A percentile compares a stretch with the other conserved stretches of the same genome.
phyloP scores from a whole-genome alignment of 2,113 vertebrate genomes.

The Protobothrops flavoviridis region DNA sequence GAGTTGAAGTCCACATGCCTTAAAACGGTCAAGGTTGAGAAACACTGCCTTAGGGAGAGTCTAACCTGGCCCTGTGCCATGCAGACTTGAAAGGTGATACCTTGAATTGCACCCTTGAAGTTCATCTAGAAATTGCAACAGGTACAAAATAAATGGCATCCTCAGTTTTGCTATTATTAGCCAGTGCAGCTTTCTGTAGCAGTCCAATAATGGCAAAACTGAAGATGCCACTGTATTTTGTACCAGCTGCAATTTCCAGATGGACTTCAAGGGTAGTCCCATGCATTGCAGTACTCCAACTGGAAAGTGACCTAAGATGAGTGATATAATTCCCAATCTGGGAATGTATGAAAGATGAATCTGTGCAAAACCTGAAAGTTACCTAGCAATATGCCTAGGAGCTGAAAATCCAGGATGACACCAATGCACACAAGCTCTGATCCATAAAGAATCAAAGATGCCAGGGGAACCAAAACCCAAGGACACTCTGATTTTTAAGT shows the following conservation, averaged over 20 bases:
- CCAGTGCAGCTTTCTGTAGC: not conserved
- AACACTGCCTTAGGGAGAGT: not conserved
- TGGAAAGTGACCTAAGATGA: not conserved
- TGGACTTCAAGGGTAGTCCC: not conserved
- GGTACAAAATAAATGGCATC: not conserved
- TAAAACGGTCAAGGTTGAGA: no score
- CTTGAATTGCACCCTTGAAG: not conserved
- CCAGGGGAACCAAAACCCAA: not conserved
- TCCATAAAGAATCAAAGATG: not conserved
- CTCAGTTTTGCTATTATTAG: not conserved
- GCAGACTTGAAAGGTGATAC: not conserved
- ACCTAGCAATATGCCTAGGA: not conserved
- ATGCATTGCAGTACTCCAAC: not conserved
- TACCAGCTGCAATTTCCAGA: not conserved
- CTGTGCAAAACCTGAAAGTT: not conserved
- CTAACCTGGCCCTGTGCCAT: not conserved
- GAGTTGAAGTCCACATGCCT: no score
- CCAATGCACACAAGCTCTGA: not conserved
- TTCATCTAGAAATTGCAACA: not conserved
- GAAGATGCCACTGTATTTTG: not conserved
- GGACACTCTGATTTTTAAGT: not conserved
- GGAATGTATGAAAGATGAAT: not conserved
- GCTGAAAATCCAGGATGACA: not conserved
- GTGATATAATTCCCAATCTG: not conserved
- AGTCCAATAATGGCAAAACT: not conserved